Evolutionary conservation across 2,113 vertebrate genomes (phyloP).

Genomic region (Microtus oregoni): DNA sequence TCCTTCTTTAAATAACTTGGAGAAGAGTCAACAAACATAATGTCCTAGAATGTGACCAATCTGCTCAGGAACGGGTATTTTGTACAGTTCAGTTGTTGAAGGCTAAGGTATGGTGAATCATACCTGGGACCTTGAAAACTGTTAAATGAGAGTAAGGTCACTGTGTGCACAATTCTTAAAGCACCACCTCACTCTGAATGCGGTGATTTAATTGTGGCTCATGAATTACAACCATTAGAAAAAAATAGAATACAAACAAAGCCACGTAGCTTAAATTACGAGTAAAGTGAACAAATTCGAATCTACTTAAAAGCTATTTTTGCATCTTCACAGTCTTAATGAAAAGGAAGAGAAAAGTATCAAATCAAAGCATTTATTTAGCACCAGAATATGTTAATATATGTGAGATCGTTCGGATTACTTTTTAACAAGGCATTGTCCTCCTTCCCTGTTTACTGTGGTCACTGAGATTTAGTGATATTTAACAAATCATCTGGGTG

Average conservation of each 20-base stretch:
- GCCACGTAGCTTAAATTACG: neutral
- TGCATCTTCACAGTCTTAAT: neutral
- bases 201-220: neutral
- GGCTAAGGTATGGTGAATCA: neutral
- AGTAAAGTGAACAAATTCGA: neutral
- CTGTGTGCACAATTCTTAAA: neutral
- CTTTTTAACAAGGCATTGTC: neutral
- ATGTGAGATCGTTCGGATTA: neutral
- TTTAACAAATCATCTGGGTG: neutral
- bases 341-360: neutral
- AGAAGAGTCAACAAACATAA: neutral
- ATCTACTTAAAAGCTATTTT: neutral
- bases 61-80: neutral
- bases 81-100: neutral
- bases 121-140: conserved; percentile 16
- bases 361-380: conserved; percentile 23
- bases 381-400: neutral
- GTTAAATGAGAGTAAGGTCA: neutral
- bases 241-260: conserved; percentile 24
- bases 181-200: neutral
- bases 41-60: neutral
- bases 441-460: neutral
- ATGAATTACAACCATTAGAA: neutral
- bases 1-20: neutral
- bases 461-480: neutral